Base-by-base conservation (phyloP, 2,113 vertebrate genomes). In the Conger conger region DNA sequence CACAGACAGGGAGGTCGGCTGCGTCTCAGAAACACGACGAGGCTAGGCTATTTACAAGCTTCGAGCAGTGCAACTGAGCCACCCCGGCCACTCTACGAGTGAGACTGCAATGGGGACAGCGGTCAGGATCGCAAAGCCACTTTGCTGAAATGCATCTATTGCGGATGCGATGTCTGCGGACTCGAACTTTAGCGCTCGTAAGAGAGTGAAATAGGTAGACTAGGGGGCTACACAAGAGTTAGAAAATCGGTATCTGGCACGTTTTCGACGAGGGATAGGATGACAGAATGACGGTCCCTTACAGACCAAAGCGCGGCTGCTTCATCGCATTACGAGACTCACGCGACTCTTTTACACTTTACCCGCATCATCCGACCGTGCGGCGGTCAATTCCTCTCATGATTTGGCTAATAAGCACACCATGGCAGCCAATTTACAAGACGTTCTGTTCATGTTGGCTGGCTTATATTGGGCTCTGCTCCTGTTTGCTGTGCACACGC, bases 381-480 rank as follows among this genome's bases (percentile, higher is more conserved):
- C 27, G 13, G 68, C 23, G 7, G 68, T 33, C 33, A 33, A 33
- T 73, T 30, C 0, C 4, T 73, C n/a, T 73, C 68, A 73, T 73
- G n/a, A 73, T 30, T 33, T 73, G 68, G 68, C 68, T 73, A 73
- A 73, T 73, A 30, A 73, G n/a, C 2, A 33, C 3, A 23, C 1
- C 23, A 15, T 42, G 40, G 78, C 38, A 33, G 68, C 68, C 33
- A 5, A 73, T 73, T 73, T 33, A 4, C n/a, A n/a, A 73, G n/a
- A 30, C 15, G n/a, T 73, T 33, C 27, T 33, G 68, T 30, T n/a
- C 68, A 33, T 73, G 68, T 11, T 83, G 81, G 83, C 85, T 82
- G 88, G 91, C 91, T 92, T 27, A 11, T 33, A 33, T 33, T 73
- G 5, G 2, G n/a, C 6, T 73, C 27, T 33, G n/a, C 68, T 73